Evolutionary conservation across 2,113 vertebrate genomes (phyloP), one percentile per base, ranked within the genome.

Genomic region (Thryonomys swinderianus): DNA sequence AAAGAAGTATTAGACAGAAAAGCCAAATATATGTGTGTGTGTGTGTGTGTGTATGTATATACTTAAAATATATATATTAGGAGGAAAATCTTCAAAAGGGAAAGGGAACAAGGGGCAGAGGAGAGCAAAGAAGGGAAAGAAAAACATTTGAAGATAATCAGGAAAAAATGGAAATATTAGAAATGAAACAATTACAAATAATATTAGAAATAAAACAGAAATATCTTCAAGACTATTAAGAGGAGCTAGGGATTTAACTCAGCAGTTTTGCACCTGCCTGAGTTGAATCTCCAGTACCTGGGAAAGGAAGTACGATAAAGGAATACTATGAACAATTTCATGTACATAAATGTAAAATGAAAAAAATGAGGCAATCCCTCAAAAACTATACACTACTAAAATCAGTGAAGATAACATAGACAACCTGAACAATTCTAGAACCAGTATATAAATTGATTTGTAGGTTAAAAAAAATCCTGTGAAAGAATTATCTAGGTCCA

Each of bases 141-240:
- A n/a, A n/a, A n/a, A n/a, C n/a, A n/a, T n/a, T 51, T 83, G 42
- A 90, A 18, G 16, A 13, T 66, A 42, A n/a, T n/a, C 11, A 71
- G 91, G 51, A 90, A 85, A 93, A 6, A 91, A 45, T 34, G 87
- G 61, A 53, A 51, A 90, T 71, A 87, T 42, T 32, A 85, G 62
- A 95, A 93, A 57, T 57, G 55, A 57, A 57, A 57, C 55, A 57
- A 20, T 57, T 57, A 57, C 4, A 57, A 57, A 57, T 20, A 57
- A 89, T 69, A 89, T 51, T 37, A 92, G 61, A 92, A 92, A 73
- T 40, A 16, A 95, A 92, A 92, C 6, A 53, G 37, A 62, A 74
- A 74, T 86, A 69, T 55, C 17, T 8, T 23, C 67, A 85, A 1
- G 51, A 59, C 21, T 85, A 92, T 78, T 81, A 37, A 92, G 83